Conservation (phyloP, 2,113 vertebrate genomes). For the Artemisiospiza belli region DNA sequence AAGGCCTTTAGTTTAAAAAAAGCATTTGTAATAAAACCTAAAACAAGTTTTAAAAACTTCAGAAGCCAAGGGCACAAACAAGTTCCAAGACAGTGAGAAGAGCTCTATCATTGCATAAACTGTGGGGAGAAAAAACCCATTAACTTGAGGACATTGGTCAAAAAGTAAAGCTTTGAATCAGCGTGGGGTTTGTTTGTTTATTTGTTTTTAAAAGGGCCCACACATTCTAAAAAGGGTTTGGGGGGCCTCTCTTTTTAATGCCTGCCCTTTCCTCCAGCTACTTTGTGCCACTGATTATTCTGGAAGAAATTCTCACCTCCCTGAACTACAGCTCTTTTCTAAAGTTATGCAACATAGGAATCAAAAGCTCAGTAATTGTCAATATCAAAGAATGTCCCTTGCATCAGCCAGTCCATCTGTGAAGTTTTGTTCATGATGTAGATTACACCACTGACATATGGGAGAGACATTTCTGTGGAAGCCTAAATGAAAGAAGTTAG, state of each 20-base stretch:
- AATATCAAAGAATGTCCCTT: slow-evolving; percentile 7
- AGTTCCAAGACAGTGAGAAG: slow-evolving; percentile 46
- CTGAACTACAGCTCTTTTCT: not conserved
- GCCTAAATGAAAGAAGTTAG: not conserved
- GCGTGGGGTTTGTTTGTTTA: not conserved
- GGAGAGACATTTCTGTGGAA: not conserved
- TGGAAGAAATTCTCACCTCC: slow-evolving; percentile 42
- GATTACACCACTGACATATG: slow-evolving; percentile 4
- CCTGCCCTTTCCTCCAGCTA: not conserved
- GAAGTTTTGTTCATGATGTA: not conserved
- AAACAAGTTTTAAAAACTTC: slow-evolving; percentile 53
- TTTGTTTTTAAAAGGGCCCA: not conserved
- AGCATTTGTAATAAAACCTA: slow-evolving; percentile 61
- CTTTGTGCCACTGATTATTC: slow-evolving; percentile 41
- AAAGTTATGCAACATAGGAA: slow-evolving; percentile 32
- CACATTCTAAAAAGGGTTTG: not conserved
- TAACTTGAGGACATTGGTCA: slow-evolving; percentile 15
- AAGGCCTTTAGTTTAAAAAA: slow-evolving; percentile 63
- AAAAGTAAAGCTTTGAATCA: slow-evolving; percentile 11
- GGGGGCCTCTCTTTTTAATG: not conserved
- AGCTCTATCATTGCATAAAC: slow-evolving; percentile 17
- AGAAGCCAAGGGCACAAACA: slow-evolving; percentile 49
- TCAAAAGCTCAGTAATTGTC: slow-evolving; percentile 15
- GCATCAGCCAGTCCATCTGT: slow-evolving; percentile 27
- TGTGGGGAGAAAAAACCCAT: not conserved